Conservation (phyloP, 2,888 invertebrate genomes). For the Cephus nigrinus region DNA sequence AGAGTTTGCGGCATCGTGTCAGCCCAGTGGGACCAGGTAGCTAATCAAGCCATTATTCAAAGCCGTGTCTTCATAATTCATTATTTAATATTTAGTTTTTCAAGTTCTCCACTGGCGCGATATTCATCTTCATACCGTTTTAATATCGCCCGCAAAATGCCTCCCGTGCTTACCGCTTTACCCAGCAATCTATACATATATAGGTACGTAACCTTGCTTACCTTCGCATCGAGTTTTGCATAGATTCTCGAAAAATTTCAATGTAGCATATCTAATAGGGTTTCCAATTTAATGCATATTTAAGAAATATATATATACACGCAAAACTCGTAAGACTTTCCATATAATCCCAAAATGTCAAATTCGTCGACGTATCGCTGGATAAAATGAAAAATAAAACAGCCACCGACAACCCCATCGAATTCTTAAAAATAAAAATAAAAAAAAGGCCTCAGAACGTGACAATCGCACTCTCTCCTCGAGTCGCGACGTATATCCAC, state of each 20-base stretch:
- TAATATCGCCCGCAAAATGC: slow-evolving; percentile 47
- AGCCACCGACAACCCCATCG: neutral
- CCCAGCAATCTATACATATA: neutral
- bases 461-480: slow-evolving; percentile 22
- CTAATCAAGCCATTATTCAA: slow-evolving; percentile 24
- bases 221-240: neutral
- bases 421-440: neutral
- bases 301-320: neutral
- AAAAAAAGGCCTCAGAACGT: neutral
- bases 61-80: slow-evolving; percentile 39
- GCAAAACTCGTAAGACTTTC: neutral
- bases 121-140: slow-evolving; percentile 57
- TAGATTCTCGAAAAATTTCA: neutral
- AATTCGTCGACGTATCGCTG: neutral
- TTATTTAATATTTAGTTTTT: slow-evolving; percentile 43
- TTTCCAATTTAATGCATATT: neutral
- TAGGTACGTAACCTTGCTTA: neutral
- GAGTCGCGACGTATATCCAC: slow-evolving; percentile 15
- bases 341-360: neutral
- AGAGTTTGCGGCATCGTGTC: neutral
- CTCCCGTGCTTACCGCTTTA: slow-evolving; percentile 28
- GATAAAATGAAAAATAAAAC: neutral
- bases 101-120: slow-evolving; percentile 36
- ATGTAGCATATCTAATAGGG: neutral
- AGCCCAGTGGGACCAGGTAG: slow-evolving; percentile 15